These are phyloP conservation scores for Aphelenchoides fujianensis DNA, from an alignment of 1,140 invertebrate species.

Conservation along the genomic window DNA sequence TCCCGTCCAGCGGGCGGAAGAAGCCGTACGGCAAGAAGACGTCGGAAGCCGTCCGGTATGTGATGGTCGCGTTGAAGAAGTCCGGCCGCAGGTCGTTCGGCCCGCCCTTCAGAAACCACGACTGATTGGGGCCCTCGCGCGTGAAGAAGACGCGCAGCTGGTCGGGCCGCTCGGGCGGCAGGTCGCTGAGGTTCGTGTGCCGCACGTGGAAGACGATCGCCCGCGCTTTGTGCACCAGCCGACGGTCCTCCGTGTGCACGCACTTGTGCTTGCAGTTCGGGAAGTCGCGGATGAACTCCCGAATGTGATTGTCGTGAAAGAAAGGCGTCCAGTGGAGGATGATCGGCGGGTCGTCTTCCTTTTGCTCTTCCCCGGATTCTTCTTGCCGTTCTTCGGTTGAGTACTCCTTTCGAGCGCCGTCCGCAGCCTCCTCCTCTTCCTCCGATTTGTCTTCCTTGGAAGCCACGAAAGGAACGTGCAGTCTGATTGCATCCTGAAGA, in stretches of 20 bases:
- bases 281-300: background rate
- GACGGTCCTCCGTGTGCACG: background rate
- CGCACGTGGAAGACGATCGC: slow-evolving; percentile 1
- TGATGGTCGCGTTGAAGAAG: slow-evolving; percentile 5
- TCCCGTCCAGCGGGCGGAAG: slow-evolving; percentile 3
- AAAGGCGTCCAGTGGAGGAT: background rate
- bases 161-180: background rate
- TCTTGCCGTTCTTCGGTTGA: no score
- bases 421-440: no score
- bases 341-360: background rate
- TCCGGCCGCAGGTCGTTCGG: background rate
- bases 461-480: no score
- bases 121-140: background rate
- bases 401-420: no score
- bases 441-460: no score
- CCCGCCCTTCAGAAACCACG: background rate
- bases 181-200: background rate
- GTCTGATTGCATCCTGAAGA: no score
- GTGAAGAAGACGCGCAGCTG: slow-evolving; percentile 8
- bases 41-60: background rate
- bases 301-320: background rate
- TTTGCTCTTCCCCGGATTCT: no score
- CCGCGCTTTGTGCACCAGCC: background rate
- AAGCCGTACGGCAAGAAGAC: background rate
- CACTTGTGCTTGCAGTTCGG: background rate